A percentile compares a stretch with the other conserved stretches of the same genome.
Conservation (phyloP, 1,140 invertebrate genomes). For the Acyrthosiphon pisum region DNA sequence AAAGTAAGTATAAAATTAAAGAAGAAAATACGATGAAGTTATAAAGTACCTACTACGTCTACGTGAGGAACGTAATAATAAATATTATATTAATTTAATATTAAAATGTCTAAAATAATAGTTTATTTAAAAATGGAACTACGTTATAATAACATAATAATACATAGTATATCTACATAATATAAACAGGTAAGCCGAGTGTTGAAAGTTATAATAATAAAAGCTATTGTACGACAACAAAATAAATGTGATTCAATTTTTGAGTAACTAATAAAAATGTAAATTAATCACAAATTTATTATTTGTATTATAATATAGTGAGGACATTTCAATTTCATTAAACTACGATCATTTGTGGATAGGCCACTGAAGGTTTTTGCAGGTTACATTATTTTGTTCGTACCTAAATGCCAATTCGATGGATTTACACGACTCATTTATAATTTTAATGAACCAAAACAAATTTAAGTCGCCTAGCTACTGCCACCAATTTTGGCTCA, state of each 20-base stretch:
- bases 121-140: neutral
- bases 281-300: too few relatives aligned
- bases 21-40: neutral
- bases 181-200: too few relatives aligned
- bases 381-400: neutral
- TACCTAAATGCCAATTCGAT: neutral
- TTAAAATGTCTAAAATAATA: neutral
- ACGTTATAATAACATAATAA: too few relatives aligned
- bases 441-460: neutral
- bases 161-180: too few relatives aligned
- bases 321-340: neutral
- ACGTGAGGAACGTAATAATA: neutral
- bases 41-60: neutral
- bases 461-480: neutral
- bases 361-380: neutral
- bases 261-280: too few relatives aligned
- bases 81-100: constrained; percentile 4
- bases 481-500: too few relatives aligned
- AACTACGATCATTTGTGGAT: neutral
- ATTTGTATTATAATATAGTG: too few relatives aligned
- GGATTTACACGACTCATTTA: neutral
- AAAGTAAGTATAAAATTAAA: neutral
- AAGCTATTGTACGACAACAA: too few relatives aligned
- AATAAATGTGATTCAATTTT: too few relatives aligned
- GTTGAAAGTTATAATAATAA: too few relatives aligned